These are phyloP conservation scores for Machaerirhynchus nigripectus DNA, from an alignment of 2,113 vertebrate species.

Conservation along the genomic window DNA sequence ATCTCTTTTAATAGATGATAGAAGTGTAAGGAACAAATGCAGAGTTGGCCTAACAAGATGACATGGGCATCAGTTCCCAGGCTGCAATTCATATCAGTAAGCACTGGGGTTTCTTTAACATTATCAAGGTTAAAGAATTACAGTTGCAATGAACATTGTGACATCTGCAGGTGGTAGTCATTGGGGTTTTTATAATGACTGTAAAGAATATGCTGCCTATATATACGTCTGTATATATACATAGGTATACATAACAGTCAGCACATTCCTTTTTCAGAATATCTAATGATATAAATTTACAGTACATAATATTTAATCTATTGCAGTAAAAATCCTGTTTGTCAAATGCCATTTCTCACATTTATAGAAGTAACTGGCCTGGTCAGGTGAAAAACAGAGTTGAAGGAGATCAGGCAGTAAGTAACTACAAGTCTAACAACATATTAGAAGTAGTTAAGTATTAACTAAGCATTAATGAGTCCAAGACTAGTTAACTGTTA, in stretches of 20 bases:
- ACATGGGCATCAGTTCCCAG: not conserved
- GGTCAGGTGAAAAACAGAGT: not conserved
- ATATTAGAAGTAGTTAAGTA: not conserved
- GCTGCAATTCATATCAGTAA: not conserved
- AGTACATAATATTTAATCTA: not conserved
- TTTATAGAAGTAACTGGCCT: not conserved
- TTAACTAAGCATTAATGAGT: not conserved
- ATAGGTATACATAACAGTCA: not conserved
- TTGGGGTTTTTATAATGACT: not conserved
- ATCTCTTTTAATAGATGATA: not conserved
- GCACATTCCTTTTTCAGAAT: not conserved
- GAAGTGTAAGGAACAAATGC: not conserved
- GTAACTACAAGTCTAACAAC: not conserved
- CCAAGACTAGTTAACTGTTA: not conserved
- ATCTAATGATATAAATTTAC: not conserved
- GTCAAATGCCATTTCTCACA: not conserved
- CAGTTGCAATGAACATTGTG: not conserved
- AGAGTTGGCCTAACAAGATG: not conserved
- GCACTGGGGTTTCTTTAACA: not conserved
- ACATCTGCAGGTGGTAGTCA: not conserved
- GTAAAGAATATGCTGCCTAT: not conserved
- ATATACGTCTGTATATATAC: no score
- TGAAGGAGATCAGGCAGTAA: not conserved
- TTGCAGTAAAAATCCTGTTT: not conserved
- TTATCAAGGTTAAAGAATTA: not conserved